Conservation (phyloP, 2,888 invertebrate species). For the Stenurella melanura region DNA sequence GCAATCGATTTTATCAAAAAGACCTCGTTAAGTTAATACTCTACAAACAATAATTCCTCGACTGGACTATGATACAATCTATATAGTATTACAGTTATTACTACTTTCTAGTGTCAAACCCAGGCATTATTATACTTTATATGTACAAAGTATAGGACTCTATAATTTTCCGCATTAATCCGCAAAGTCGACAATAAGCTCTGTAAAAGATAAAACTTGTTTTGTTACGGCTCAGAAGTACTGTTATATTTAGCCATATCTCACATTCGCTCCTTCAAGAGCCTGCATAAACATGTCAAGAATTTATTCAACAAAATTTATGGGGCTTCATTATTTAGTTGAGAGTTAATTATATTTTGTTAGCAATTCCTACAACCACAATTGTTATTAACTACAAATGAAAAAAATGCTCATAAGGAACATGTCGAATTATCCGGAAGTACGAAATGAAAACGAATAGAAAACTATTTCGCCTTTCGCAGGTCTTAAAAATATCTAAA, state of each 20-base stretch:
- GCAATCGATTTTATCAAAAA: slow-evolving; percentile 13
- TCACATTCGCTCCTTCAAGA: slow-evolving; percentile 29
- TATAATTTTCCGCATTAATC: slow-evolving; percentile 39
- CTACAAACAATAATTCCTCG: slow-evolving; percentile 30
- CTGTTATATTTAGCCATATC: slow-evolving; percentile 40
- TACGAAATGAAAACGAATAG: background rate
- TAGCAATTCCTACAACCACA: background rate
- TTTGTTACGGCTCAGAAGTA: slow-evolving; percentile 20
- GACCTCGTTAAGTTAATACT: slow-evolving; percentile 22
- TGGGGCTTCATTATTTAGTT: slow-evolving; percentile 12
- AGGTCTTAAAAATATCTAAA: too few species aligned
- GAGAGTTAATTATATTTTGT: slow-evolving; percentile 22
- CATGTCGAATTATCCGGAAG: background rate
- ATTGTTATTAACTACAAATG: slow-evolving; percentile 5
- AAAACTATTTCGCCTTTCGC: too few species aligned
- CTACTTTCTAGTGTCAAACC: slow-evolving; percentile 16
- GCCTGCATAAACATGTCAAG: slow-evolving; percentile 14
- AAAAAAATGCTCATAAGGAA: too few species aligned
- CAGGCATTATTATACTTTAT: slow-evolving; percentile 5
- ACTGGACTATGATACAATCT: slow-evolving; percentile 30
- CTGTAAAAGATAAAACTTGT: slow-evolving; percentile 33
- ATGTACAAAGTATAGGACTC: slow-evolving; percentile 12
- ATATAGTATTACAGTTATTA: slow-evolving; percentile 40
- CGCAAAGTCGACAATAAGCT: slow-evolving; percentile 40
- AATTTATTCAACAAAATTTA: slow-evolving; percentile 21